These are phyloP conservation scores for Cremastinae sp. DNA, from an alignment of 2,888 invertebrate genomes.

Conservation along the genomic window DNA sequence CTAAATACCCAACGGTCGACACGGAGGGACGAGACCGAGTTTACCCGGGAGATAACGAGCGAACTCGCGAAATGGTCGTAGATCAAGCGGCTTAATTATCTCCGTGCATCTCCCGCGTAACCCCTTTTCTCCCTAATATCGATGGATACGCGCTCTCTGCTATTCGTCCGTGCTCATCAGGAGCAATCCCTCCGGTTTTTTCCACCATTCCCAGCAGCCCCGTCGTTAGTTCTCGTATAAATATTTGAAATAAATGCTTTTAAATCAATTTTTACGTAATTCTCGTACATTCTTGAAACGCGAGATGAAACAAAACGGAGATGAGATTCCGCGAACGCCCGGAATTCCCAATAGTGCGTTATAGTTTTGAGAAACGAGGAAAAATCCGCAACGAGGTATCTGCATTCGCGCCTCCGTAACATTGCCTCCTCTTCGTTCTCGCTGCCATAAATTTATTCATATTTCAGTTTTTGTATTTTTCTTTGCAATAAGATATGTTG, in stretches of 20 bases:
- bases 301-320: too few species aligned
- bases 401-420: slow-evolving; percentile 58
- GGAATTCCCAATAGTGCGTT: slow-evolving; percentile 32
- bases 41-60: slow-evolving; percentile 80
- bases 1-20: slow-evolving; percentile 71
- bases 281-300: too few species aligned
- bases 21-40: slow-evolving; percentile 67
- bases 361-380: slow-evolving; percentile 62
- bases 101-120: slow-evolving; percentile 75
- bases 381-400: slow-evolving; percentile 60
- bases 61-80: slow-evolving; percentile 80
- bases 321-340: background rate
- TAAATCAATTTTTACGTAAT: too few species aligned
- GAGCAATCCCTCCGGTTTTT: slow-evolving; percentile 36
- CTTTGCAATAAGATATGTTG: slow-evolving; percentile 79
- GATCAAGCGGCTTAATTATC: slow-evolving; percentile 80
- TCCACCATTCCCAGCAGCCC: too few species aligned
- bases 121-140: slow-evolving; percentile 49
- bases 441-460: slow-evolving; percentile 78
- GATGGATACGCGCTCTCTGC: background rate
- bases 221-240: too few species aligned
- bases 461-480: slow-evolving; percentile 78
- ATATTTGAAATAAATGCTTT: too few species aligned
- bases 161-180: slow-evolving; percentile 36
- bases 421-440: slow-evolving; percentile 60